phyloP scores from a whole-genome alignment of 2,797 vertebrate genomes.

The Galago senegalensis region DNA sequence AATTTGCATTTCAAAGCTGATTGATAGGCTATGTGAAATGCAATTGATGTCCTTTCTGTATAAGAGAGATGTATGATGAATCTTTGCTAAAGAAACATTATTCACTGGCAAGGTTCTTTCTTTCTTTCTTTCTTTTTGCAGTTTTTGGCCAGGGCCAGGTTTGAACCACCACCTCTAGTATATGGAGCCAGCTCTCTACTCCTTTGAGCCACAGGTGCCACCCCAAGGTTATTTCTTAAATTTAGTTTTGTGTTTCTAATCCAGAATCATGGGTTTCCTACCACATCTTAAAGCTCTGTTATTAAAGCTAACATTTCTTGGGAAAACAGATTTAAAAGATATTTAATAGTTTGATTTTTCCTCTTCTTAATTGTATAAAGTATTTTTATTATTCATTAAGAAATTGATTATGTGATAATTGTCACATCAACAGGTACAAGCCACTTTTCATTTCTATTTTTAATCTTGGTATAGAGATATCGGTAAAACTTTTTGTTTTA shows the following conservation, averaged over 20 bases:
- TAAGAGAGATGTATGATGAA: slow-evolving; percentile 82
- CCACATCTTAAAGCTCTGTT: slow-evolving; percentile 63
- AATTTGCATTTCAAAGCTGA: slow-evolving; percentile 88
- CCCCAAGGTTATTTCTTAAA: slow-evolving; percentile 84
- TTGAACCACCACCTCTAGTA: no score
- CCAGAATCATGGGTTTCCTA: slow-evolving; percentile 73
- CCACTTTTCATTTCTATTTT: slow-evolving; percentile 64
- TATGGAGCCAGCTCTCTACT: no score
- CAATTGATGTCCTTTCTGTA: slow-evolving; percentile 80
- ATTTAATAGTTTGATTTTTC: slow-evolving; percentile 64
- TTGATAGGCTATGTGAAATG: slow-evolving; percentile 81
- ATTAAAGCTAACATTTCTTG: slow-evolving; percentile 80
- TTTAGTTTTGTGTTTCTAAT: slow-evolving; percentile 83
- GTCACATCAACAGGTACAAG: slow-evolving; percentile 64
- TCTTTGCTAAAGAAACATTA: slow-evolving; percentile 81
- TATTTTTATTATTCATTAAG: slow-evolving; percentile 79
- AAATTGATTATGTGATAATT: slow-evolving; percentile 69
- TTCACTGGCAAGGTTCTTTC: slow-evolving; percentile 87
- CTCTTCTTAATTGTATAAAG: slow-evolving; percentile 60
- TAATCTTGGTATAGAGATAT: slow-evolving; percentile 56
- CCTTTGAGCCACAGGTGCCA: no score
- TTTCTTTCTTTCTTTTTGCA: background rate
- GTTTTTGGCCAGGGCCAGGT: no score
- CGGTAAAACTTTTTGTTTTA: slow-evolving; percentile 65
- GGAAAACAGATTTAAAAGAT: slow-evolving; percentile 81